Evolutionary conservation across 1,140 invertebrate genomes (phyloP).

Genomic region (Heliothis virescens): DNA sequence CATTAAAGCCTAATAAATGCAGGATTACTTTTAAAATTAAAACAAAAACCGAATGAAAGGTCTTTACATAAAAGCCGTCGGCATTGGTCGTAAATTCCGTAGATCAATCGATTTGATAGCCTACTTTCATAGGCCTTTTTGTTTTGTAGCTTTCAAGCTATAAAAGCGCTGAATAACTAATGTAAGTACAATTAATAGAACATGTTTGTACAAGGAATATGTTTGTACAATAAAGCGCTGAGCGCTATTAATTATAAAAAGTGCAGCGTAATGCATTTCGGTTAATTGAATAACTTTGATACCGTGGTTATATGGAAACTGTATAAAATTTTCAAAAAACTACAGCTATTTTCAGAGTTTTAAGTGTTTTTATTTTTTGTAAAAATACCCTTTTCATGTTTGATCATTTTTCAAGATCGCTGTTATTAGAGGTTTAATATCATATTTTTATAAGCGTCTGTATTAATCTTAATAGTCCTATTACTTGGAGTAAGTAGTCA

Average conservation of each 20-base stretch:
- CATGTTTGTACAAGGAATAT: background rate
- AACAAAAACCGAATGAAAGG: no score
- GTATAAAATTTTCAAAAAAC: no score
- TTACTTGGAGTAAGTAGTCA: no score
- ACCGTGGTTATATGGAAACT: no score
- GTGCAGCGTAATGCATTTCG: constrained; percentile 12
- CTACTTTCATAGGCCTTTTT: background rate
- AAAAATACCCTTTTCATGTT: background rate
- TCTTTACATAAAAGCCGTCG: background rate
- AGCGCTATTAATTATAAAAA: background rate
- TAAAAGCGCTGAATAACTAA: constrained; percentile 9
- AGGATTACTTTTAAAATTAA: no score
- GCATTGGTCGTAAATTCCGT: background rate
- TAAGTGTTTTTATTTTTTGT: background rate
- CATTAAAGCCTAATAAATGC: no score
- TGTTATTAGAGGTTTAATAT: background rate
- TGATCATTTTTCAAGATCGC: background rate
- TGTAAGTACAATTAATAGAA: background rate
- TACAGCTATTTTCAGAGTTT: no score
- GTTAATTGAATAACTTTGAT: background rate
- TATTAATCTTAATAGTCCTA: no score
- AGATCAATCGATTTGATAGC: background rate
- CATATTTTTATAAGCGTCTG: background rate
- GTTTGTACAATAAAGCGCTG: background rate
- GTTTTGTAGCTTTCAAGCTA: constrained; percentile 15